Percentiles rank a stretch among this genome's conserved stretches.
phyloP scores from a whole-genome alignment of 2,797 vertebrate species.

The Poeciliopsis paucimaculata region DNA sequence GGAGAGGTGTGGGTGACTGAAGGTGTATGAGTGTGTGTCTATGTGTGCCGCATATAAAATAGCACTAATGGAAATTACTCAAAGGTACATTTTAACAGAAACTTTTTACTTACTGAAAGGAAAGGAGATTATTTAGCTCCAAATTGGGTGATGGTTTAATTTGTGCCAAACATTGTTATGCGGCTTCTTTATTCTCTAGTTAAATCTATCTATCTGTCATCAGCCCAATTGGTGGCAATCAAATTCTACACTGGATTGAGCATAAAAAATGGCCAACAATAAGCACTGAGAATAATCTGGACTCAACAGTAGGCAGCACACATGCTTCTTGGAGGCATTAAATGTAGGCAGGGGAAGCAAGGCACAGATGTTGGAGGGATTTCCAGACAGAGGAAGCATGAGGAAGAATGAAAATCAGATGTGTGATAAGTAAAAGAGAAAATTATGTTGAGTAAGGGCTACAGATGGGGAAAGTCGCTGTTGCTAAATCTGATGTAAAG shows the following conservation, averaged over 20 bases:
- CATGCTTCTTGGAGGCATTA: slow-evolving; percentile 26
- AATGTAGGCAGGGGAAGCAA: slow-evolving; percentile 18
- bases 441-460: neutral
- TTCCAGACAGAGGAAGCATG: slow-evolving; percentile 41
- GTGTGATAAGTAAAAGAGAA: neutral
- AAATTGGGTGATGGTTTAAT: slow-evolving; percentile 30
- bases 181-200: slow-evolving; percentile 3
- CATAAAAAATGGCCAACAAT: slow-evolving; percentile 33
- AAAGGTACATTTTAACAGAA: slow-evolving; percentile 23
- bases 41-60: slow-evolving; percentile 36
- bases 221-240: slow-evolving; percentile 14
- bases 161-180: slow-evolving; percentile 15
- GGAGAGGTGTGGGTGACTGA: slow-evolving; percentile 35
- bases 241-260: slow-evolving; percentile 32
- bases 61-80: slow-evolving; percentile 48
- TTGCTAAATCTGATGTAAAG: no score
- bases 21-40: slow-evolving; percentile 13
- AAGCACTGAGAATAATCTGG: slow-evolving; percentile 25
- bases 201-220: slow-evolving; percentile 13
- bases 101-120: slow-evolving; percentile 12
- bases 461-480: no score
- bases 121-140: neutral
- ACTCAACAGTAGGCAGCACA: slow-evolving; percentile 32
- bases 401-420: slow-evolving; percentile 5
- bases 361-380: slow-evolving; percentile 62